Conservation (phyloP, 2,797 vertebrate genomes). For the Todus mexicanus region DNA sequence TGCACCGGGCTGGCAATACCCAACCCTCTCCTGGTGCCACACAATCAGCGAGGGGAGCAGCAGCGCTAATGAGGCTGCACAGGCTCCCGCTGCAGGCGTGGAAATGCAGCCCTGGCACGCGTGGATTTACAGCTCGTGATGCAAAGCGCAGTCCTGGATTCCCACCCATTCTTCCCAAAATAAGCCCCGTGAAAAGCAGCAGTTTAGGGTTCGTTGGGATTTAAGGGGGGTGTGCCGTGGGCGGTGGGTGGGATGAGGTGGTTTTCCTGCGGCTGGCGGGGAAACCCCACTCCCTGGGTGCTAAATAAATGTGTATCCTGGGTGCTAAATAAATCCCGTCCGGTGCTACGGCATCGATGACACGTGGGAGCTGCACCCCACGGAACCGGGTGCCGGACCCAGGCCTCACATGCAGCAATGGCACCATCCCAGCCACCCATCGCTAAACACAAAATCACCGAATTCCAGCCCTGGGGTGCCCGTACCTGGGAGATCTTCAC, state of each 20-base stretch:
- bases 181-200: neutral
- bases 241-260: rapidly evolving
- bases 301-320: neutral
- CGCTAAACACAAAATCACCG: rapidly evolving
- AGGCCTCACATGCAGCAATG: neutral
- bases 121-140: neutral
- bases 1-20: neutral
- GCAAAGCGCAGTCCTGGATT: neutral
- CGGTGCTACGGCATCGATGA: rapidly evolving
- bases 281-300: neutral
- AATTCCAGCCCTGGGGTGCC: too few relatives aligned
- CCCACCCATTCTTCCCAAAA: rapidly evolving
- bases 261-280: neutral
- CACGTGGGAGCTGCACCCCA: neutral
- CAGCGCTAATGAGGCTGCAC: neutral
- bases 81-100: neutral
- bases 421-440: neutral
- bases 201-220: too few relatives aligned
- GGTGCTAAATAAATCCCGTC: neutral
- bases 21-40: neutral
- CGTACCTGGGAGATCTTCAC: rapidly evolving
- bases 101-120: neutral
- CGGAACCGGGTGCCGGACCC: neutral
- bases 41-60: neutral
- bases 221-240: rapidly evolving